phyloP scores from a whole-genome alignment of 2,797 vertebrate species.

The Eutrigla gurnardus region DNA sequence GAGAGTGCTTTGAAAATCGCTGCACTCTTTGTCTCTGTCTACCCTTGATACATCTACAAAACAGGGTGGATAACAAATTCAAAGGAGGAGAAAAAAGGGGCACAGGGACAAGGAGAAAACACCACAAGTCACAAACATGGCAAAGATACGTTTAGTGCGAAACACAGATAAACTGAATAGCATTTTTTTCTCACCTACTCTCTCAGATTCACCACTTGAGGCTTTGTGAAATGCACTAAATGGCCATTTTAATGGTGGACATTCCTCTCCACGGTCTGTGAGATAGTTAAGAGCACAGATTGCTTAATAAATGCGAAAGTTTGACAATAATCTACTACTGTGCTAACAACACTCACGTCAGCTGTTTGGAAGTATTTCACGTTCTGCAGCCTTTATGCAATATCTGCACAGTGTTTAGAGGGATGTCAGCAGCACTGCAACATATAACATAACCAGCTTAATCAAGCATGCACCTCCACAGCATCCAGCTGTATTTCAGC shows the following conservation, averaged over 20 bases:
- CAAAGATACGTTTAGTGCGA: slow-evolving; percentile 11
- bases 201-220: not conserved
- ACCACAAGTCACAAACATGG: not conserved
- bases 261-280: not conserved
- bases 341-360: not conserved
- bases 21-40: slow-evolving; percentile 36
- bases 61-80: slow-evolving; percentile 13
- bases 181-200: not conserved
- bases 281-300: not conserved
- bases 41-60: slow-evolving; percentile 33
- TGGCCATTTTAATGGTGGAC: not conserved
- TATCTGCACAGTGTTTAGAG: not conserved
- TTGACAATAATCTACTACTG: not conserved
- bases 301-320: not conserved
- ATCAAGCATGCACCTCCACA: too few species aligned
- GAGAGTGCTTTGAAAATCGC: slow-evolving; percentile 62
- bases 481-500: too few species aligned
- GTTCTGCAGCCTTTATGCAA: not conserved
- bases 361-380: not conserved
- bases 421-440: too few species aligned
- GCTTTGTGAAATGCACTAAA: not conserved
- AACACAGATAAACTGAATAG: not conserved
- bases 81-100: not conserved
- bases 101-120: not conserved
- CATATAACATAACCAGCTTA: too few species aligned